Evolutionary conservation across 2,888 invertebrate species (phyloP).

Genomic region (Ommatoiulus sabulosus): DNA sequence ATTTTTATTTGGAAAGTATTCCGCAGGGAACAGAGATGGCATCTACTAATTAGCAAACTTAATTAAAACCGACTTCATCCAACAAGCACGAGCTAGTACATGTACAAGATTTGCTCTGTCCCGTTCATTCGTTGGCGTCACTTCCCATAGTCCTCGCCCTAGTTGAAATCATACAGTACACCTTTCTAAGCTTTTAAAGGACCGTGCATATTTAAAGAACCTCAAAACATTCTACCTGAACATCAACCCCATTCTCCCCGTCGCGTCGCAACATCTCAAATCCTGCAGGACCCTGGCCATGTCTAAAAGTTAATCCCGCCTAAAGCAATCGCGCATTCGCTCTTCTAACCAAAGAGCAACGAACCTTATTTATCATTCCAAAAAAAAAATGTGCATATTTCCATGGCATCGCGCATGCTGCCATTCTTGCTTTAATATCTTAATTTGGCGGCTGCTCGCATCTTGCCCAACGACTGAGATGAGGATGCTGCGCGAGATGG

Average conservation of each 20-base stretch:
- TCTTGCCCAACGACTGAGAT: conserved; percentile 13
- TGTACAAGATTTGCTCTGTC: too few relatives aligned
- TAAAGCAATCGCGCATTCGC: not conserved
- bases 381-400: not conserved
- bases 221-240: not conserved
- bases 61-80: too few relatives aligned
- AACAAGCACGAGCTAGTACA: too few relatives aligned
- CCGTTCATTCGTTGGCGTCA: too few relatives aligned
- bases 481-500: conserved; percentile 21
- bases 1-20: too few relatives aligned
- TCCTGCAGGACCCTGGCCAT: not conserved
- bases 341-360: not conserved
- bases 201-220: too few relatives aligned
- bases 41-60: too few relatives aligned
- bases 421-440: conserved; percentile 36
- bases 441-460: conserved; percentile 7
- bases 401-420: not conserved
- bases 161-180: too few relatives aligned
- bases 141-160: too few relatives aligned
- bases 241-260: not conserved
- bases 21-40: too few relatives aligned
- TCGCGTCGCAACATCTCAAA: not conserved
- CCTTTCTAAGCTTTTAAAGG: too few relatives aligned
- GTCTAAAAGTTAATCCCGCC: not conserved
- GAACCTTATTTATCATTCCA: not conserved